Conservation (phyloP, 1,140 invertebrate genomes). For the Brachionus plicatilis region DNA sequence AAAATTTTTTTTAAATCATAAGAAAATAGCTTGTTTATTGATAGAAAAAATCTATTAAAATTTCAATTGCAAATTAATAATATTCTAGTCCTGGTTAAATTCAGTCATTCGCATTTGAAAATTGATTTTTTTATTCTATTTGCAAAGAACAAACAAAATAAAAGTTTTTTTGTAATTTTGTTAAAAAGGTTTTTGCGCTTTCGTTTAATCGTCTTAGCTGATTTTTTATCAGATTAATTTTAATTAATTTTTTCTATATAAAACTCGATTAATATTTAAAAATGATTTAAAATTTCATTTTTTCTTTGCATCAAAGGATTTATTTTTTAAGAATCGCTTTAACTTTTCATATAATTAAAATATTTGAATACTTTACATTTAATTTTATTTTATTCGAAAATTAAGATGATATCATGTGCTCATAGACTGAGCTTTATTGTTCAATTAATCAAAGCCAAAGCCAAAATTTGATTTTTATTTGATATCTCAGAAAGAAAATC, state of each 20-base stretch:
- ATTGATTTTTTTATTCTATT: not conserved
- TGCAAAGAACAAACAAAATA: not conserved
- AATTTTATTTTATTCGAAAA: too few relatives aligned
- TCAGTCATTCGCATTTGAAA: not conserved
- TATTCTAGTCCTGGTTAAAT: not conserved
- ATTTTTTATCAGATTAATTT: not conserved
- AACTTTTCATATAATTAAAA: too few relatives aligned
- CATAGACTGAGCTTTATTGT: too few relatives aligned
- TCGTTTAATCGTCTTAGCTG: not conserved
- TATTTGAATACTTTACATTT: too few relatives aligned
- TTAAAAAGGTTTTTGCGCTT: not conserved
- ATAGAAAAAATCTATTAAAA: not conserved
- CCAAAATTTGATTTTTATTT: too few relatives aligned
- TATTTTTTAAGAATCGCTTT: not conserved
- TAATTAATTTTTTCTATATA: not conserved
- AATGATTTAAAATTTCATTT: not conserved
- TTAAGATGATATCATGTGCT: too few relatives aligned
- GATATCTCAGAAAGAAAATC: too few relatives aligned
- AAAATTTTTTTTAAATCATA: not conserved
- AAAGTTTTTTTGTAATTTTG: not conserved
- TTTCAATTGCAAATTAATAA: conserved; percentile 12
- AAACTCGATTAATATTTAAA: not conserved
- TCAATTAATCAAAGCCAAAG: too few relatives aligned
- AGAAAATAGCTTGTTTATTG: not conserved
- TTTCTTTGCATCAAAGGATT: not conserved